A percentile compares a stretch with the other conserved stretches of the same genome.
These are phyloP conservation scores for Vespertilio murinus DNA, from an alignment of 2,797 vertebrate genomes.

Conservation along the genomic window DNA sequence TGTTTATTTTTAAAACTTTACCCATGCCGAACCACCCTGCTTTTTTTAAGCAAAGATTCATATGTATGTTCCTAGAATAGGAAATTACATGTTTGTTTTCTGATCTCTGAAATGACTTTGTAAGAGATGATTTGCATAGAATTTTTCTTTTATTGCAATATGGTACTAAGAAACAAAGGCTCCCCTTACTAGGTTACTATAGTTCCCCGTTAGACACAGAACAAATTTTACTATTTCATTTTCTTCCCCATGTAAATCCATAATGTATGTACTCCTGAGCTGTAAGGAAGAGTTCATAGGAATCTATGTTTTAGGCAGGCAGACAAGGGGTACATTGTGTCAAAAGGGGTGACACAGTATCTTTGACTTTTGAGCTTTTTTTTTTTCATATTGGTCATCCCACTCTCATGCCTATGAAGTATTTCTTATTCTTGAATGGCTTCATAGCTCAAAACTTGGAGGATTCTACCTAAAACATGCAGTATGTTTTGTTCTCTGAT, in stretches of 20 bases:
- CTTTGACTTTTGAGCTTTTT: not conserved
- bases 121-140: constrained; percentile 38
- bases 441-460: not conserved
- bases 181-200: not conserved
- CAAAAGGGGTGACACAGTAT: not conserved
- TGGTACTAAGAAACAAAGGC: not conserved
- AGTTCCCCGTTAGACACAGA: constrained; percentile 6
- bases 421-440: constrained; percentile 14
- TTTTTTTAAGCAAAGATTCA: constrained; percentile 48
- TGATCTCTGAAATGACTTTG: constrained; percentile 64
- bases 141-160: constrained; percentile 30
- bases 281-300: not conserved
- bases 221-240: not conserved
- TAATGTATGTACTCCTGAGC: not conserved
- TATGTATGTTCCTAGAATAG: constrained; percentile 60
- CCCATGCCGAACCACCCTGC: constrained; percentile 33
- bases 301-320: not conserved
- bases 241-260: not conserved
- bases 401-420: not conserved
- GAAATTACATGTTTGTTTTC: constrained; percentile 61
- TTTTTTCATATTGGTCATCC: not conserved
- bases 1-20: constrained; percentile 69
- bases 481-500: not conserved
- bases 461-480: not conserved
- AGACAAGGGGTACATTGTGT: not conserved